Percentiles rank a stretch among this genome's conserved stretches.
phyloP scores from a whole-genome alignment of 2,113 vertebrate species.

The Petaurus breviceps region DNA sequence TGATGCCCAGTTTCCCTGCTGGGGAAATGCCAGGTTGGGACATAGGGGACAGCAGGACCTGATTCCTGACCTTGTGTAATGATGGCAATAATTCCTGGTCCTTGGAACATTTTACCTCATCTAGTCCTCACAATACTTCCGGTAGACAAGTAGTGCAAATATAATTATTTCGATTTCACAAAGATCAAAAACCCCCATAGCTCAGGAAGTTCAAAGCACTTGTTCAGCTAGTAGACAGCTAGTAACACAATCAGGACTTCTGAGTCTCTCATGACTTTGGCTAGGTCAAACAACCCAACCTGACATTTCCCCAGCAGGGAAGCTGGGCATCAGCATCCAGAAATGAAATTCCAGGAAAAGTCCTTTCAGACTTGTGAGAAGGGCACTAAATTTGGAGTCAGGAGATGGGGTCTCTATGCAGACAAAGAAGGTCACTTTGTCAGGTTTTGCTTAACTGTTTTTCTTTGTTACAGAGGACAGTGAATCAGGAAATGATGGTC shows the following conservation, averaged over 20 bases:
- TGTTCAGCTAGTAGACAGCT: neutral
- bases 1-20: neutral
- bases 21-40: neutral
- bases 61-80: neutral
- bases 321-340: neutral
- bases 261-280: neutral
- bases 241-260: neutral
- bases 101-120: neutral
- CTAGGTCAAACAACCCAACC: neutral
- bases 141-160: neutral
- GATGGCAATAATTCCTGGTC: neutral
- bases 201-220: neutral
- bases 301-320: neutral
- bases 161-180: neutral
- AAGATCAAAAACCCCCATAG: neutral
- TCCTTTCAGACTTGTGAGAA: slow-evolving; percentile 30
- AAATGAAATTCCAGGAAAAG: neutral
- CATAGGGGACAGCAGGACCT: neutral
- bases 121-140: neutral
- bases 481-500: neutral
- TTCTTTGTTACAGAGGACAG: neutral
- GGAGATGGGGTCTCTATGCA: too few relatives aligned
- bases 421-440: neutral
- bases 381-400: neutral
- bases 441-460: neutral